phyloP scores from a whole-genome alignment of 2,888 invertebrate species.

The Hedychridium roseum region DNA sequence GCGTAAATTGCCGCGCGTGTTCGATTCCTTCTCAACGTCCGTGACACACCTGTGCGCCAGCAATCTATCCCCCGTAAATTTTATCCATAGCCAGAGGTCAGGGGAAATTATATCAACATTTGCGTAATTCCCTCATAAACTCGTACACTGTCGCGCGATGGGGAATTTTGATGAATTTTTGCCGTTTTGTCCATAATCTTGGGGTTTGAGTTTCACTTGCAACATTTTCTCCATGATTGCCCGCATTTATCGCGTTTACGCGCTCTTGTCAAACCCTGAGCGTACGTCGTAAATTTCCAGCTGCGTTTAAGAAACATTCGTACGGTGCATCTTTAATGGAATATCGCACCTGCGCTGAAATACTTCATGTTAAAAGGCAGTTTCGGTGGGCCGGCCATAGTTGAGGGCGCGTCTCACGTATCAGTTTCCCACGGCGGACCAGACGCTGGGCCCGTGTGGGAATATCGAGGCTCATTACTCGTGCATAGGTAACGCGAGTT shows the following conservation, averaged over 20 bases:
- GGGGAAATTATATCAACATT: too few relatives aligned
- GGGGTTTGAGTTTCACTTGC: too few relatives aligned
- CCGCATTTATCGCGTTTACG: too few relatives aligned
- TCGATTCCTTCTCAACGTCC: not conserved
- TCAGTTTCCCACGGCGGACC: conserved; percentile 62
- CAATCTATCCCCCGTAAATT: too few relatives aligned
- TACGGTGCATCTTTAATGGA: conserved; percentile 9
- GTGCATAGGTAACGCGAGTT: conserved; percentile 53
- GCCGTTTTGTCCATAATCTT: too few relatives aligned
- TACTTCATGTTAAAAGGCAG: conserved; percentile 13
- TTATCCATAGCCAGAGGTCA: too few relatives aligned
- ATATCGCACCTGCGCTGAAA: conserved; percentile 34
- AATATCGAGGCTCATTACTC: conserved; percentile 60
- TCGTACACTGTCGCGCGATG: too few relatives aligned
- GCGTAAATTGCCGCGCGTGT: not conserved
- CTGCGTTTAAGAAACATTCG: too few relatives aligned
- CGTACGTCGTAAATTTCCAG: too few relatives aligned
- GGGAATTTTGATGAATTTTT: too few relatives aligned
- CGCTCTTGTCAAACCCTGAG: too few relatives aligned
- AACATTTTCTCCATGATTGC: too few relatives aligned
- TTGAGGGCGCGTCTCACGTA: conserved; percentile 49
- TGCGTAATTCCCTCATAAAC: not conserved
- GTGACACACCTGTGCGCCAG: not conserved
- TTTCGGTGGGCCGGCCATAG: conserved; percentile 10
- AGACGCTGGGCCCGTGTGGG: conserved; percentile 50